Evolutionary conservation across 2,888 invertebrate genomes (phyloP).

Genomic region (Eupithecia centaureata): DNA sequence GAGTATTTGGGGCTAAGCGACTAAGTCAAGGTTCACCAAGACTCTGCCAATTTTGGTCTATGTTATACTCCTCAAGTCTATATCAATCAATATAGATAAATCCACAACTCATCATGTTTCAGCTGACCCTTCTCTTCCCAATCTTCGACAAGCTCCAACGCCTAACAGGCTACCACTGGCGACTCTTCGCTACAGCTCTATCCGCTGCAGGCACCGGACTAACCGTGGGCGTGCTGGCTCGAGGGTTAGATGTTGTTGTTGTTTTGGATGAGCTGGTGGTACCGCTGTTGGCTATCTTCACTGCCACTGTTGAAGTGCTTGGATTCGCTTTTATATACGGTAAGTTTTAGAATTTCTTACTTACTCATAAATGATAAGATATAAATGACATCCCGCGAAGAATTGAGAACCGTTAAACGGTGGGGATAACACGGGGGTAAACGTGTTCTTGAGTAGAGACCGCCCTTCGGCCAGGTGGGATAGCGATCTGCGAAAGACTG

Average conservation of each 20-base stretch:
- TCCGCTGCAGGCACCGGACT: slow-evolving; percentile 74
- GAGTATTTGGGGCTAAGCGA: too few species aligned
- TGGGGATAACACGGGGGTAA: too few species aligned
- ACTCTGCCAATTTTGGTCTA: not conserved
- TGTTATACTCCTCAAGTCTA: too few species aligned
- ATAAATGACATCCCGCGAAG: too few species aligned
- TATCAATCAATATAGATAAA: not conserved
- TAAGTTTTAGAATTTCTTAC: too few species aligned
- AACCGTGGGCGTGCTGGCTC: slow-evolving; percentile 68
- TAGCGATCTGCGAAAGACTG: too few species aligned
- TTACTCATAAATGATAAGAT: too few species aligned
- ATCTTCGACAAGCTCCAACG: slow-evolving; percentile 74
- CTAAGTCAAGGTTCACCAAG: not conserved
- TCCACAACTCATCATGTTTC: slow-evolving; percentile 45
- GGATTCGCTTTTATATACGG: slow-evolving; percentile 79
- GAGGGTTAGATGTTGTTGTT: slow-evolving; percentile 65
- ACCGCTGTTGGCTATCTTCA: slow-evolving; percentile 69
- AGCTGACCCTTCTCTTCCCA: slow-evolving; percentile 75
- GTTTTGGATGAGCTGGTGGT: slow-evolving; percentile 70
- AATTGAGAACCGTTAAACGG: too few species aligned
- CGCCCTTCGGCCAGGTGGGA: too few species aligned
- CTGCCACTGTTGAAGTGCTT: slow-evolving; percentile 68
- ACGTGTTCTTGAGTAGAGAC: too few species aligned
- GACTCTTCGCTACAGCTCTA: slow-evolving; percentile 68
- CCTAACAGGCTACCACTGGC: slow-evolving; percentile 72